phyloP scores from a whole-genome alignment of 2,888 invertebrate species.

The Mesochorus sp. region DNA sequence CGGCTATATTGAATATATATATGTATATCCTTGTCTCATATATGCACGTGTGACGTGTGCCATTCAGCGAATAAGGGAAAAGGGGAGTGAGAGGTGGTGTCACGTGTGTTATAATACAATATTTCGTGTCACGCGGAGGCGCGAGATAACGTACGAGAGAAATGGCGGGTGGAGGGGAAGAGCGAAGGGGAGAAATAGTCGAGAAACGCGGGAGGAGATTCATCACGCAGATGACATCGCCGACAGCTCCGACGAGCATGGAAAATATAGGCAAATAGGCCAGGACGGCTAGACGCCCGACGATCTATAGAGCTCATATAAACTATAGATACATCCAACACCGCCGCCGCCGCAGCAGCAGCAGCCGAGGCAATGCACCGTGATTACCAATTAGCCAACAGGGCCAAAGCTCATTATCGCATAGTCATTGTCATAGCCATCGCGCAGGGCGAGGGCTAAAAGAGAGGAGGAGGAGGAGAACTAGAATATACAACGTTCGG shows the following conservation, averaged over 20 bases:
- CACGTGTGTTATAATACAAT: constrained; percentile 55
- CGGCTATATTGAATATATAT: constrained; percentile 3
- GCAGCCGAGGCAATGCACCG: constrained; percentile 73
- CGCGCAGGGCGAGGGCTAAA: neutral
- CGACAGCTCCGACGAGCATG: constrained; percentile 65
- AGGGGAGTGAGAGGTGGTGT: neutral
- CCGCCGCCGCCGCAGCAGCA: too few relatives aligned
- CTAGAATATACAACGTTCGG: neutral
- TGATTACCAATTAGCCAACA: constrained; percentile 73
- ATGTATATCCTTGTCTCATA: neutral
- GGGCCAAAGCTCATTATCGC: constrained; percentile 45
- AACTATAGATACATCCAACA: too few relatives aligned
- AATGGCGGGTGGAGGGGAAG: neutral
- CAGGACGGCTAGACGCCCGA: constrained; percentile 72
- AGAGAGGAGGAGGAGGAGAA: neutral
- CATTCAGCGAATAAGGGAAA: constrained; percentile 22
- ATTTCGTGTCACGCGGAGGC: constrained; percentile 37
- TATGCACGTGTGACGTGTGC: neutral
- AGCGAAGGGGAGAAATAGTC: constrained; percentile 15
- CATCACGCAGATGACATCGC: constrained; percentile 40
- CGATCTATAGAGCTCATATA: constrained; percentile 19
- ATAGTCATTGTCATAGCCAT: constrained; percentile 26
- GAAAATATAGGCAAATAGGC: constrained; percentile 78
- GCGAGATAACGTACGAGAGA: constrained; percentile 24
- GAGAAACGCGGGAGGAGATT: constrained; percentile 33